phyloP scores from a whole-genome alignment of 2,888 invertebrate species.

The Chironomus tentans region DNA sequence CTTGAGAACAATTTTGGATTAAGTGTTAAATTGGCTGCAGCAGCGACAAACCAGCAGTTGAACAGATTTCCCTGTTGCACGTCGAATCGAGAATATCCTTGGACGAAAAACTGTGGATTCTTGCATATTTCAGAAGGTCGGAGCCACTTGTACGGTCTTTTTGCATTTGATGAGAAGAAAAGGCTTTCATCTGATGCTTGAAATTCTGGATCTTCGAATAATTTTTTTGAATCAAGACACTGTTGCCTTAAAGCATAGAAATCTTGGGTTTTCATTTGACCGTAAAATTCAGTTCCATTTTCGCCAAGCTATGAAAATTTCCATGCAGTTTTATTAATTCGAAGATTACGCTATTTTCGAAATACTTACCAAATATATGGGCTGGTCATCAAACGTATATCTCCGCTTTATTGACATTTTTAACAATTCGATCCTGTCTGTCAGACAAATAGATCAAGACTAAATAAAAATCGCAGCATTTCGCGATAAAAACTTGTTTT shows the following conservation, averaged over 20 bases:
- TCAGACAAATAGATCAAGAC: too few species aligned
- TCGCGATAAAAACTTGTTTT: too few species aligned
- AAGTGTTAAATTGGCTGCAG: slow-evolving; percentile 87
- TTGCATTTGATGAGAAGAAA: slow-evolving; percentile 75
- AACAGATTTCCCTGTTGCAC: slow-evolving; percentile 96
- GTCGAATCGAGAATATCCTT: slow-evolving; percentile 94
- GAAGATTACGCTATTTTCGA: too few species aligned
- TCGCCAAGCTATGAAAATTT: slow-evolving; percentile 60
- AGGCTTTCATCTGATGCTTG: slow-evolving; percentile 71
- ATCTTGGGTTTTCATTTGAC: slow-evolving; percentile 47
- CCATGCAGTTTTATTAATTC: too few species aligned
- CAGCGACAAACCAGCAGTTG: slow-evolving; percentile 94
- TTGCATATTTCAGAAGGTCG: slow-evolving; percentile 81
- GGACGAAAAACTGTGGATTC: slow-evolving; percentile 84
- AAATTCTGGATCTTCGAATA: slow-evolving; percentile 90
- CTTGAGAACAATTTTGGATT: slow-evolving; percentile 79
- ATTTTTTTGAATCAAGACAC: slow-evolving; percentile 58
- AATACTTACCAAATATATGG: too few species aligned
- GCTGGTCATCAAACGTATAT: too few species aligned
- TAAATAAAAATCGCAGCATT: too few species aligned
- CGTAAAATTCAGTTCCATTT: slow-evolving; percentile 56
- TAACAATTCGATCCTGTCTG: too few species aligned
- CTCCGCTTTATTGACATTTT: too few species aligned
- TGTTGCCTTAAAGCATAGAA: slow-evolving; percentile 57
- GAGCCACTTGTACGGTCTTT: slow-evolving; percentile 81